These are phyloP conservation scores for Holacanthus passer DNA, from an alignment of 2,113 vertebrate species.

Conservation along the genomic window DNA sequence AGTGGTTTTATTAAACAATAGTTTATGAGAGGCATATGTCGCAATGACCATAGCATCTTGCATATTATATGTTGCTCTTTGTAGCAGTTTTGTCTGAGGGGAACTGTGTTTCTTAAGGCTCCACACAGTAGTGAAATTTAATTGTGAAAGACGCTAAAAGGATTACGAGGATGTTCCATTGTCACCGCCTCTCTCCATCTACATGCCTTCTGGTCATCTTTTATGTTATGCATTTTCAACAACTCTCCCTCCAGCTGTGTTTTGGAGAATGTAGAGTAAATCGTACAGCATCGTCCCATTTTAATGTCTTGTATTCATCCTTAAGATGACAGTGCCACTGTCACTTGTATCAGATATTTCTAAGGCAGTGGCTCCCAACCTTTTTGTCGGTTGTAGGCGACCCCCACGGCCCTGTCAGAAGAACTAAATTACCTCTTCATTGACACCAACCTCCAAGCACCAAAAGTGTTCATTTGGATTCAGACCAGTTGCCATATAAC, in stretches of 20 bases:
- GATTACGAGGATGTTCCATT: conserved; percentile 66
- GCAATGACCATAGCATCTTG: conserved; percentile 10
- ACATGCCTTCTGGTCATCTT: conserved; percentile 65
- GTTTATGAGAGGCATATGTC: background rate
- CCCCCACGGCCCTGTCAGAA: background rate
- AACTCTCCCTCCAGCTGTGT: conserved; percentile 51
- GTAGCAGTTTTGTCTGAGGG: conserved; percentile 36
- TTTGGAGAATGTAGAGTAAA: conserved; percentile 50
- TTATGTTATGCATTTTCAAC: conserved; percentile 55
- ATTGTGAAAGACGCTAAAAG: conserved; percentile 69
- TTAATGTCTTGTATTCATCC: conserved; percentile 34
- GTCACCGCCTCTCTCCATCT: conserved; percentile 57
- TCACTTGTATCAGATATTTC: conserved; percentile 6
- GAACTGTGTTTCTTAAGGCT: conserved; percentile 38
- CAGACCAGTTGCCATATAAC: background rate
- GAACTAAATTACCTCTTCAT: background rate
- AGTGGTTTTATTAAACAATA: conserved; percentile 14
- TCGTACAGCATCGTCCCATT: conserved; percentile 14
- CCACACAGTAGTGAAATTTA: conserved; percentile 39
- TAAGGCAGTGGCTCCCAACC: background rate
- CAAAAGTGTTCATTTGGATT: conserved; percentile 20
- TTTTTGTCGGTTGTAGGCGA: background rate
- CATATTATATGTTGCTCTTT: conserved; percentile 7
- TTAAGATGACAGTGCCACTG: background rate
- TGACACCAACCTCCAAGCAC: background rate